Percentiles rank a stretch among this genome's conserved stretches.
phyloP scores from a whole-genome alignment of 2,797 vertebrate species.

The Otolemur crassicaudatus region DNA sequence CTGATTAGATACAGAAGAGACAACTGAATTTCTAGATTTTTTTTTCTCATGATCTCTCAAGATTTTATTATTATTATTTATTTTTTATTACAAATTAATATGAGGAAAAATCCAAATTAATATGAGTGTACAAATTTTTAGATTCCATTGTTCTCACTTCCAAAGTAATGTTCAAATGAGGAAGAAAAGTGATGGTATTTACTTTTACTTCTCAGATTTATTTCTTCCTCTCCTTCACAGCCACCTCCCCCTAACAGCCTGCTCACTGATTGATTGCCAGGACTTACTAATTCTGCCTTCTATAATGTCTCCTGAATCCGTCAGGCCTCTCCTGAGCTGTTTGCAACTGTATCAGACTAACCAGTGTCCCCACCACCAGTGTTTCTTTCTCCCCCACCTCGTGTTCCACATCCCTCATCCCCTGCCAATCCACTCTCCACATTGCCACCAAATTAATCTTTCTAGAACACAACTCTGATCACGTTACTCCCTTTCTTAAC shows the following conservation, averaged over 20 bases:
- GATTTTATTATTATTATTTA: too few species aligned
- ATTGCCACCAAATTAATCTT: background rate
- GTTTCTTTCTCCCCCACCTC: background rate
- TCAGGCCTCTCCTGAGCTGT: background rate
- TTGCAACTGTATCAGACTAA: background rate
- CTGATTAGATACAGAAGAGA: background rate
- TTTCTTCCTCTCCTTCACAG: slow-evolving; percentile 3
- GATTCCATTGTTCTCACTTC: too few species aligned
- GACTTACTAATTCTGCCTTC: slow-evolving; percentile 21
- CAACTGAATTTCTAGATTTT: slow-evolving; percentile 24
- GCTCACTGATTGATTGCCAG: background rate
- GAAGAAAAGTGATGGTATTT: slow-evolving; percentile 37
- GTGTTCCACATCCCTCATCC: background rate
- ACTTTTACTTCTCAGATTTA: slow-evolving; percentile 44
- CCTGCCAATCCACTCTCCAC: background rate
- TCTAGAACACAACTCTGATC: slow-evolving; percentile 14
- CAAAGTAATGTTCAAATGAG: background rate
- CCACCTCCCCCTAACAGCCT: background rate
- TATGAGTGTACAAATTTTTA: too few species aligned
- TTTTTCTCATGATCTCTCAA: too few species aligned
- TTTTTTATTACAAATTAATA: too few species aligned
- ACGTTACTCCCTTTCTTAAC: background rate
- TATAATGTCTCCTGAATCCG: background rate
- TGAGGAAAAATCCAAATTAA: too few species aligned
- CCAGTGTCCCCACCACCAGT: background rate